phyloP scores from a whole-genome alignment of 2,113 vertebrate genomes.

The Eupsittula cactorum region DNA sequence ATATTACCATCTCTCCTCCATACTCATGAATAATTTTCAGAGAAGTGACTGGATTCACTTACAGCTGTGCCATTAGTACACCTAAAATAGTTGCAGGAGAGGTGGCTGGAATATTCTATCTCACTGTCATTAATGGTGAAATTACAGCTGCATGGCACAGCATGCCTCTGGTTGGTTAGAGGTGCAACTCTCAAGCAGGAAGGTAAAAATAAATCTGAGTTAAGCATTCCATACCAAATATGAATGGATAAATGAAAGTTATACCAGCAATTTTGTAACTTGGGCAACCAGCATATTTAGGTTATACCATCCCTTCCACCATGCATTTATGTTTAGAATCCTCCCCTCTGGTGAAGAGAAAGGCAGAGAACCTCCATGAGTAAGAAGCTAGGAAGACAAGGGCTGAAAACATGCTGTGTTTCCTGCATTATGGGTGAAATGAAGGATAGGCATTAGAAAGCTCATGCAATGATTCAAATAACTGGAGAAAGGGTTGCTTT shows the following conservation, averaged over 20 bases:
- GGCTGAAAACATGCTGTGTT: background rate
- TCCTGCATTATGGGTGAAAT: background rate
- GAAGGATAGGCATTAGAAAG: background rate
- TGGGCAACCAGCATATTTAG: background rate
- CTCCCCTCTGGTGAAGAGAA: background rate
- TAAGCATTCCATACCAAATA: background rate
- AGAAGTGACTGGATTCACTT: background rate
- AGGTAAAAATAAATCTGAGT: background rate
- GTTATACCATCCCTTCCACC: background rate
- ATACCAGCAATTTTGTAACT: background rate
- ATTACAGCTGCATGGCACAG: accelerated
- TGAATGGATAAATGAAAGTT: background rate
- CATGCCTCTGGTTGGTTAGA: accelerated
- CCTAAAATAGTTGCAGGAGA: background rate
- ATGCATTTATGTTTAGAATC: background rate
- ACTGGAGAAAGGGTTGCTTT: background rate
- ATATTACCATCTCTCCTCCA: background rate
- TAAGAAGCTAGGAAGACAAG: background rate
- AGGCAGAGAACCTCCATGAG: background rate
- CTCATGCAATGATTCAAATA: background rate
- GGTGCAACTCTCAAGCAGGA: background rate
- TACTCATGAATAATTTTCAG: background rate
- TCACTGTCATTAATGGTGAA: accelerated
- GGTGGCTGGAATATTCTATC: background rate
- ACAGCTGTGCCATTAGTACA: background rate